Base-by-base conservation (phyloP, 2,113 vertebrate genomes). In the Psammodynastes pulverulentus region DNA sequence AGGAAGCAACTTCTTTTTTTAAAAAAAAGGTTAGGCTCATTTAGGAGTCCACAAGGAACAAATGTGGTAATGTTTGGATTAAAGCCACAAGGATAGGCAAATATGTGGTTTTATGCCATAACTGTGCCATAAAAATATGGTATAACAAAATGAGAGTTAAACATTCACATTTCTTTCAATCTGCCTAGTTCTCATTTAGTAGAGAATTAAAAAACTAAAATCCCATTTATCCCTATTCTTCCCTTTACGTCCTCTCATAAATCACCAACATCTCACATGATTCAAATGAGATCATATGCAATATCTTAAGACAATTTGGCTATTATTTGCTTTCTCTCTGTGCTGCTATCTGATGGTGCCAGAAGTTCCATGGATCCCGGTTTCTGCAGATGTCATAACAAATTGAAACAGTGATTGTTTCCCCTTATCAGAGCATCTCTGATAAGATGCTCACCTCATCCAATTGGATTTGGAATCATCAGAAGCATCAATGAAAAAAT, bases 401-500 rank as follows among this genome's bases (percentile, higher is more conserved):
- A 21, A 51, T n/a, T 48, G 9, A 86, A 29, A 86, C 2, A 7
- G 39, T 39, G 34, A 5, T 46, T 1, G 23, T 39, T 49, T 29
- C 39, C 15, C 23, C 7, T 58, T 21, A 49, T 49, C 48, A 49
- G 48, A 49, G 48, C 8, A 49, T 87, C 58, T 79, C 34, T 45
- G 10, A 17, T n/a, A 49, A 51, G 79, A 56, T 3, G 13, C 92
- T 89, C 54, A 98, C 97, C 97, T 97, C 97, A 98, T 98, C 98
- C 98, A 98, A 94, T 97, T 98, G 1, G 97, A 97, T 91, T 95
- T 97, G 88, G 97, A 97, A 93, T 97, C 97, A 96, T 98, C 97
- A 4, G 96, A 96, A 1, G 97, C 97, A 49, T 98, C 97, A 3
- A 98, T 56, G 19, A 97, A 98, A 85, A 95, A 92, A 48, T 97